A percentile compares a stretch with the other conserved stretches of the same genome.
phyloP scores from a whole-genome alignment of 2,888 invertebrate species.

The Drosophila merina region DNA sequence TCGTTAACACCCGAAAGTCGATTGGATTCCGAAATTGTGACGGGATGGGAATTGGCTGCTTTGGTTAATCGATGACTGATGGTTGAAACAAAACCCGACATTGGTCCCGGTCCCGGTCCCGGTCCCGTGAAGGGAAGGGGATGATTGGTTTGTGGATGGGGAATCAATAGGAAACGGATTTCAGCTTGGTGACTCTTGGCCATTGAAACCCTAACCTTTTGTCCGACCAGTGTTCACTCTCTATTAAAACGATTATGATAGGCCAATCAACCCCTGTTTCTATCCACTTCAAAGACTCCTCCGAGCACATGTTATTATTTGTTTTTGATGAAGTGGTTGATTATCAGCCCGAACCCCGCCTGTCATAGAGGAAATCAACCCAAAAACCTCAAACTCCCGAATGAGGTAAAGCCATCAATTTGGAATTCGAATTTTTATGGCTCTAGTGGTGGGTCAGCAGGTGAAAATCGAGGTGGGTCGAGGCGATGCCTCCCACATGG shows the following conservation, averaged over 20 bases:
- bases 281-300: slow-evolving; percentile 27
- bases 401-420: slow-evolving; percentile 36
- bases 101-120: not conserved
- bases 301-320: slow-evolving; percentile 69
- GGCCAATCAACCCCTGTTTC: slow-evolving; percentile 58
- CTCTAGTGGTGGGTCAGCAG: slow-evolving; percentile 58
- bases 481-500: slow-evolving; percentile 34
- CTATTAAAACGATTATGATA: slow-evolving; percentile 36
- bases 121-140: not conserved
- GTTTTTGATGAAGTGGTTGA: slow-evolving; percentile 56
- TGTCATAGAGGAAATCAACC: slow-evolving; percentile 43
- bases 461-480: slow-evolving; percentile 58
- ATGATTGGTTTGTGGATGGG: not conserved
- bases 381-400: slow-evolving; percentile 10
- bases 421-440: slow-evolving; percentile 21
- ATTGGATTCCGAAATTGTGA: slow-evolving; percentile 33
- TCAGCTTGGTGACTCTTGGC: not conserved
- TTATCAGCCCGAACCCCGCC: slow-evolving; percentile 26
- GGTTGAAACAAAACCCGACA: slow-evolving; percentile 32
- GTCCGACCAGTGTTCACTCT: slow-evolving; percentile 37
- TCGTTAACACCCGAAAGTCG: slow-evolving; percentile 52
- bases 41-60: slow-evolving; percentile 15
- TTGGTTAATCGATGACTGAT: slow-evolving; percentile 48
- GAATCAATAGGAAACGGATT: not conserved
- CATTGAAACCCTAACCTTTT: slow-evolving; percentile 13